Percentiles rank a stretch among this genome's conserved stretches.
Conservation (phyloP, 2,113 vertebrate genomes). For the Microcebus ravelobensis region DNA sequence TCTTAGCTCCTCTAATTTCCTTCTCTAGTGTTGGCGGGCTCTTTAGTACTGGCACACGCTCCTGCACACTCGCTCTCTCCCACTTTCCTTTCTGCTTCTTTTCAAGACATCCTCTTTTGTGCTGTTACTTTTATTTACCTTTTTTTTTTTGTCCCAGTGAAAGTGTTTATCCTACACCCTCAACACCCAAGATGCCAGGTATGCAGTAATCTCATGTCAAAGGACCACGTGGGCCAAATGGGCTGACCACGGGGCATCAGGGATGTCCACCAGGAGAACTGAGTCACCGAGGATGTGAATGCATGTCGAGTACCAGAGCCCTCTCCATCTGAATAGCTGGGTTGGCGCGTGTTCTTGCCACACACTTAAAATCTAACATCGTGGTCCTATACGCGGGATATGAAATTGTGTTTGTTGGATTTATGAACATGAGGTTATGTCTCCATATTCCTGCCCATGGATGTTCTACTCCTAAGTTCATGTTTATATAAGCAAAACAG, state of each 20-base stretch:
- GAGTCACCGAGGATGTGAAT: accelerated
- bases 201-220: background rate
- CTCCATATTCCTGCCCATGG: background rate
- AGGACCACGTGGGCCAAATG: background rate
- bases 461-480: background rate
- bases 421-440: background rate
- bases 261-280: background rate
- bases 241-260: background rate
- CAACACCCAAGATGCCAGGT: background rate
- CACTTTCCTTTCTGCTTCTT: background rate
- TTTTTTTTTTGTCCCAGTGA: background rate
- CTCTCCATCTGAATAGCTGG: background rate
- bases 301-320: background rate
- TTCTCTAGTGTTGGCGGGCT: background rate
- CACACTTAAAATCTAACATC: background rate
- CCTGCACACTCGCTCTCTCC: too few species aligned
- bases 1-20: background rate
- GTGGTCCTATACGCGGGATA: background rate
- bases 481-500: background rate
- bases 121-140: background rate
- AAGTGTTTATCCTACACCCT: background rate
- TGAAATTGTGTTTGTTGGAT: background rate
- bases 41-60: too few species aligned
- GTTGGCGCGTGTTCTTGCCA: background rate
- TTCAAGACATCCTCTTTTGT: background rate